phyloP scores from a whole-genome alignment of 1,140 invertebrate genomes.

The Cryptotermes secundus region DNA sequence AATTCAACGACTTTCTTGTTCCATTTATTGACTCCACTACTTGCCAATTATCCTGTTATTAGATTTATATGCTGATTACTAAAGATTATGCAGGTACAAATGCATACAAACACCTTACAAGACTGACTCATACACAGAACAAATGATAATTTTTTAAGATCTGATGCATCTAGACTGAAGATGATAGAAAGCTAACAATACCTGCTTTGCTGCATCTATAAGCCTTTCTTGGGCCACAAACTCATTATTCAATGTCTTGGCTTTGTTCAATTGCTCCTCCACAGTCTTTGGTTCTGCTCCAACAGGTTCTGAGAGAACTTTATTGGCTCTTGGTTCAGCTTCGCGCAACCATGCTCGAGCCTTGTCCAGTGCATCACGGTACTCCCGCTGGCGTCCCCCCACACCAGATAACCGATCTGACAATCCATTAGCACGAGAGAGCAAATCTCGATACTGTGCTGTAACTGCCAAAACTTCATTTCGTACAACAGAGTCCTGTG shows the following conservation, averaged over 20 bases:
- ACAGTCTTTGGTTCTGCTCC: conserved; percentile 84
- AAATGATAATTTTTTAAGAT: too few relatives aligned
- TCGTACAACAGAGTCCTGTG: conserved; percentile 67
- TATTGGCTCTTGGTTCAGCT: conserved; percentile 72
- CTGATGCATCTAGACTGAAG: too few relatives aligned
- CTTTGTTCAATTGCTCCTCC: conserved; percentile 81
- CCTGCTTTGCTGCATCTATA: conserved; percentile 74
- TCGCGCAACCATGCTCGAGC: conserved; percentile 81
- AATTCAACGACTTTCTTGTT: too few relatives aligned
- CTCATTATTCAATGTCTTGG: conserved; percentile 84
- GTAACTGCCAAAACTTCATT: conserved; percentile 70
- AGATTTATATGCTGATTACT: too few relatives aligned
- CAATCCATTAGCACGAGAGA: conserved; percentile 77
- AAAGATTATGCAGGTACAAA: too few relatives aligned
- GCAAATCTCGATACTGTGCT: conserved; percentile 71
- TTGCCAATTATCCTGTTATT: too few relatives aligned
- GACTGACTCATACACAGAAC: too few relatives aligned
- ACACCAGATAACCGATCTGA: conserved; percentile 76
- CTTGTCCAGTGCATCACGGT: conserved; percentile 79
- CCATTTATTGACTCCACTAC: too few relatives aligned
- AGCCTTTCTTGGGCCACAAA: conserved; percentile 81
- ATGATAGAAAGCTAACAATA: conserved; percentile 37
- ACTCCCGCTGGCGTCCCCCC: conserved; percentile 75
- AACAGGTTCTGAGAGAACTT: conserved; percentile 75
- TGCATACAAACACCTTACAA: too few relatives aligned